Conservation (phyloP, 2,113 vertebrate species). For the Candoia aspera region DNA sequence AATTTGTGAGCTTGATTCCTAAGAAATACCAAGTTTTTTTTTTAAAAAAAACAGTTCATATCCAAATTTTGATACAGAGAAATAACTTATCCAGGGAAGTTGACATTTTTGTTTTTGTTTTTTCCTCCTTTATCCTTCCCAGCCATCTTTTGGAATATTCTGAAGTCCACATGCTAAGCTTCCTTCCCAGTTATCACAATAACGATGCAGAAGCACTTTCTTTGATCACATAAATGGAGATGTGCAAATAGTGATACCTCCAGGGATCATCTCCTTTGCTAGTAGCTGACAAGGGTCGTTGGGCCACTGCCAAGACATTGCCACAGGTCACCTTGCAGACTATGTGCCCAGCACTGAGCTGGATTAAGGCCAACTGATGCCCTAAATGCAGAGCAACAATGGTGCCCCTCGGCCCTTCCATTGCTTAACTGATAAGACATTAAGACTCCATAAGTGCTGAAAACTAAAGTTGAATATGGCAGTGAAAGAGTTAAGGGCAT, state of each 20-base stretch:
- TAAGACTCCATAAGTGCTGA: background rate
- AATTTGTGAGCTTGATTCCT: background rate
- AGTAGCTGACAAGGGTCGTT: background rate
- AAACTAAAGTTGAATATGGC: background rate
- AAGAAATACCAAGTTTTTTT: background rate
- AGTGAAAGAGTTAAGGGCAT: background rate
- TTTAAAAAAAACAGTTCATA: background rate
- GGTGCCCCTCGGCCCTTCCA: background rate
- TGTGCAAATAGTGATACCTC: background rate
- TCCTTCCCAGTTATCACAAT: background rate
- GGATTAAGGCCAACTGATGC: background rate
- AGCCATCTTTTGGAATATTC: background rate
- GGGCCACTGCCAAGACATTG: background rate
- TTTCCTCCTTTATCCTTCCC: background rate
- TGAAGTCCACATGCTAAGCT: background rate
- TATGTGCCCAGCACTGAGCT: background rate
- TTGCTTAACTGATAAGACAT: background rate
- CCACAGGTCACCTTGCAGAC: background rate
- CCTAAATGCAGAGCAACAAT: background rate
- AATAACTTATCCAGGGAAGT: background rate
- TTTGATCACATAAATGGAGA: constrained; percentile 5
- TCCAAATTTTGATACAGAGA: background rate
- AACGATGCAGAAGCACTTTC: background rate
- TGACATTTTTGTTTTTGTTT: background rate
- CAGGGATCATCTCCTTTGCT: background rate